These are phyloP conservation scores for Blennius ocellaris DNA, from an alignment of 2,113 vertebrate species.

Conservation along the genomic window DNA sequence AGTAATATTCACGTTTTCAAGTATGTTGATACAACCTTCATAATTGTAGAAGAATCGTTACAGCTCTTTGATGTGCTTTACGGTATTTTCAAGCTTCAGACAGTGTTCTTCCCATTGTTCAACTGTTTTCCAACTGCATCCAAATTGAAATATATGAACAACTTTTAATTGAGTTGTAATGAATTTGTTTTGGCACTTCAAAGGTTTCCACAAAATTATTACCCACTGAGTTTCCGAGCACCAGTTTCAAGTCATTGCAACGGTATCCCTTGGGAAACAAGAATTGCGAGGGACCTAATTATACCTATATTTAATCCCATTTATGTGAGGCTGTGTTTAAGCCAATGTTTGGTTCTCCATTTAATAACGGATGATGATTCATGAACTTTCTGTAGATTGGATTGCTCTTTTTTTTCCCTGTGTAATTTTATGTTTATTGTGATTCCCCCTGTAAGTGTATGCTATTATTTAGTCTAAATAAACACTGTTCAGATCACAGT, in stretches of 20 bases:
- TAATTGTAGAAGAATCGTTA: neutral
- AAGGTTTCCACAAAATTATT: too few relatives aligned
- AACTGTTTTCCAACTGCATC: too few relatives aligned
- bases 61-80: too few relatives aligned
- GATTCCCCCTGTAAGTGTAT: neutral
- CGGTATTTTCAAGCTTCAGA: too few relatives aligned
- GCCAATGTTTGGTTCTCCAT: neutral
- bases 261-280: neutral
- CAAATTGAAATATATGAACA: too few relatives aligned
- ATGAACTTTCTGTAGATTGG: conserved; percentile 2
- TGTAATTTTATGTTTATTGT: conserved; percentile 11
- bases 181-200: too few relatives aligned
- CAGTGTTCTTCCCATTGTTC: too few relatives aligned
- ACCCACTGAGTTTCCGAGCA: neutral
- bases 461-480: neutral
- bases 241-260: neutral
- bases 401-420: neutral
- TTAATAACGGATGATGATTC: conserved; percentile 11
- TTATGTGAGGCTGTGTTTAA: conserved; percentile 5
- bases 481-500: conserved; percentile 7
- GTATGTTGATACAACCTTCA: neutral
- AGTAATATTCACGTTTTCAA: neutral
- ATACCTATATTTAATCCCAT: neutral
- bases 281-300: too few relatives aligned
- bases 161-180: too few relatives aligned